A percentile compares a stretch with the other conserved stretches of the same genome.
Evolutionary conservation across 2,113 vertebrate species (phyloP).

Genomic region (Psilopsiagon aymara): DNA sequence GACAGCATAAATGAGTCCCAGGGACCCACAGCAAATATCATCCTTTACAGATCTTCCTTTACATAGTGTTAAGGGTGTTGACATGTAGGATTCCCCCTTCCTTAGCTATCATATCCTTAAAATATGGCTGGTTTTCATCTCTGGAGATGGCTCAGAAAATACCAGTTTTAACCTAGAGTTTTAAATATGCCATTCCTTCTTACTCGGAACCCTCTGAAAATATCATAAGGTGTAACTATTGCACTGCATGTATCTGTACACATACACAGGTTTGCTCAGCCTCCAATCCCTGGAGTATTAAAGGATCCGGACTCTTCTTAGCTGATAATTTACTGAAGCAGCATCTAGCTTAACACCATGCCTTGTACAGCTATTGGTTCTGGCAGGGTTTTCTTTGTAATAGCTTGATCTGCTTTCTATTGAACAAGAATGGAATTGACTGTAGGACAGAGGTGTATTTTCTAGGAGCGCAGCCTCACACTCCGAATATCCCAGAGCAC

Average conservation of each 20-base stretch:
- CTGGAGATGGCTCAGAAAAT: neutral
- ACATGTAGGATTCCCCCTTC: neutral
- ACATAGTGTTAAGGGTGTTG: neutral
- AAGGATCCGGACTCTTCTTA: slow-evolving; percentile 5
- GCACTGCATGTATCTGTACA: neutral
- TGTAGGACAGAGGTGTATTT: neutral
- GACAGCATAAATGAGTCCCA: neutral
- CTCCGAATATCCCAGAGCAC: neutral
- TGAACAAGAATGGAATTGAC: slow-evolving; percentile 22
- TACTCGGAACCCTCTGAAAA: neutral
- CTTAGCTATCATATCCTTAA: neutral
- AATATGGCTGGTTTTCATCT: neutral
- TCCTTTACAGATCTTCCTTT: neutral
- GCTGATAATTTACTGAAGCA: slow-evolving; percentile 49
- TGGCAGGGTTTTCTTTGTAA: slow-evolving; percentile 9
- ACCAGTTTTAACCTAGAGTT: neutral
- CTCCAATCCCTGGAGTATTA: neutral
- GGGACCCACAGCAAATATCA: neutral
- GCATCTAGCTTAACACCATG: neutral
- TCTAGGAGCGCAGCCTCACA: neutral
- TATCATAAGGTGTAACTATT: rapidly evolving
- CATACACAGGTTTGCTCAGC: neutral
- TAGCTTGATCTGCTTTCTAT: slow-evolving; percentile 21
- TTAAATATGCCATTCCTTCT: neutral
- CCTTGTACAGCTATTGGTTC: slow-evolving; percentile 28